Percentiles rank a stretch among this genome's conserved stretches.
Conservation (phyloP, 2,797 vertebrate species). For the Distichodus sexfasciatus region DNA sequence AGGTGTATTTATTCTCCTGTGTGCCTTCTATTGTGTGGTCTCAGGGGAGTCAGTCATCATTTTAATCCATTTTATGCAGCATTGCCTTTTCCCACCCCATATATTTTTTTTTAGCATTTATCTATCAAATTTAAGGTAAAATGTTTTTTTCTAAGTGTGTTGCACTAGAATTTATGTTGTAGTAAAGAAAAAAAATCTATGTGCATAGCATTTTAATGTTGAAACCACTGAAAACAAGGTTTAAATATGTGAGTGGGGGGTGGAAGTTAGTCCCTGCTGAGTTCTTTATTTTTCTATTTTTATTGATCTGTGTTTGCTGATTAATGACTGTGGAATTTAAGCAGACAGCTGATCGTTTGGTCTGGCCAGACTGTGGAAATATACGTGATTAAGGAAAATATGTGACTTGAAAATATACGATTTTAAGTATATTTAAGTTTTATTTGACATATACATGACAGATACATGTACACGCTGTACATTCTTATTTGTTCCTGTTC, state of each 20-base stretch:
- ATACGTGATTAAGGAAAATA: not conserved
- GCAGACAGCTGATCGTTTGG: conserved; percentile 27
- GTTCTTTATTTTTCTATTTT: conserved; percentile 52
- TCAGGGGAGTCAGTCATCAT: too few relatives aligned
- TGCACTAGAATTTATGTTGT: not conserved
- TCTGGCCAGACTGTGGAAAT: conserved; percentile 15
- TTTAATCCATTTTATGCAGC: too few relatives aligned
- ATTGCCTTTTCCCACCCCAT: too few relatives aligned
- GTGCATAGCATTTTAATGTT: conserved; percentile 14
- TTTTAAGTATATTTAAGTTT: not conserved
- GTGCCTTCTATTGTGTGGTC: too few relatives aligned
- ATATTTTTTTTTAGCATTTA: too few relatives aligned
- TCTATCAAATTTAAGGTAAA: too few relatives aligned
- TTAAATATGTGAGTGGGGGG: conserved; percentile 18
- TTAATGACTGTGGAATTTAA: conserved; percentile 48
- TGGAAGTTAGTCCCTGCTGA: conserved; percentile 24
- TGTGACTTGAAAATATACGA: not conserved
- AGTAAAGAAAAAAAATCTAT: not conserved
- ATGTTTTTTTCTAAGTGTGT: too few relatives aligned
- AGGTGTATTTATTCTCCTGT: too few relatives aligned
- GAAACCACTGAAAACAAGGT: conserved; percentile 18
- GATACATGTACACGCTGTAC: too few relatives aligned
- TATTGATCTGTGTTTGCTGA: conserved; percentile 55
- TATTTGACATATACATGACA: too few relatives aligned
- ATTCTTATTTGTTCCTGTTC: too few relatives aligned